Evolutionary conservation across 1,140 invertebrate genomes (phyloP), one percentile per base, ranked within the genome.

Genomic region (Notospermus geniculatus): DNA sequence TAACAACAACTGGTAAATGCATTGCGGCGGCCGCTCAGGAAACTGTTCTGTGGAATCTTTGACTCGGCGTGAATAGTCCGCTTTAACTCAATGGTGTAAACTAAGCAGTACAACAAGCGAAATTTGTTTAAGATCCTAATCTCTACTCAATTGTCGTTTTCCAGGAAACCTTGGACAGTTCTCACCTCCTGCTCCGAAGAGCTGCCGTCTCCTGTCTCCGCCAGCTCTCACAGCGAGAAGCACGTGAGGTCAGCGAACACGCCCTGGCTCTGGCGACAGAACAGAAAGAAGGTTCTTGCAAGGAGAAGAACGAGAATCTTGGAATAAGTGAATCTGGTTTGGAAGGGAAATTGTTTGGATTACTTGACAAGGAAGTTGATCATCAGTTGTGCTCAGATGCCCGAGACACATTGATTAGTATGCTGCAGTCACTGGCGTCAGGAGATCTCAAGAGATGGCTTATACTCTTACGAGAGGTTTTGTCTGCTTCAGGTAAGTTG

Each of bases 311-410:
- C 2, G 59, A 65, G 1, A 66, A 64, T 9, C 54, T 45, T 39
- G 63, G 63, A 36, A 69, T 77, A 43, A 76, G 73, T n/a, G 86
- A 87, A 60, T 81, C 89, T 57, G 95, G 95, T 1, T 84, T 99
- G 13, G 93, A 95, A 7, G 95, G 95, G 1, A 87, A 93, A 0
- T 80, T 99, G 36, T 98, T 98, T 82, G 88, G 89, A 39, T 90
- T 97, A 86, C 80, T 99, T 56, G 96, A 99, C 72, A 91, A 88
- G 1, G 97, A 99, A 85, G 90, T 88, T 0, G 95, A 99, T 81
- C 82, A 80, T 4, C 87, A 88, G 65, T 84, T 98, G 54, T 87
- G 94, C 19, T 90, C 90, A 68, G 90, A 98, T 81, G 67, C 81
- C 4, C 89, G 94, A 62, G 95, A 99, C 77, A 97, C 94, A 0